These are phyloP conservation scores for Zaprionus lachaisei DNA, from an alignment of 1,140 invertebrate genomes.

Conservation along the genomic window DNA sequence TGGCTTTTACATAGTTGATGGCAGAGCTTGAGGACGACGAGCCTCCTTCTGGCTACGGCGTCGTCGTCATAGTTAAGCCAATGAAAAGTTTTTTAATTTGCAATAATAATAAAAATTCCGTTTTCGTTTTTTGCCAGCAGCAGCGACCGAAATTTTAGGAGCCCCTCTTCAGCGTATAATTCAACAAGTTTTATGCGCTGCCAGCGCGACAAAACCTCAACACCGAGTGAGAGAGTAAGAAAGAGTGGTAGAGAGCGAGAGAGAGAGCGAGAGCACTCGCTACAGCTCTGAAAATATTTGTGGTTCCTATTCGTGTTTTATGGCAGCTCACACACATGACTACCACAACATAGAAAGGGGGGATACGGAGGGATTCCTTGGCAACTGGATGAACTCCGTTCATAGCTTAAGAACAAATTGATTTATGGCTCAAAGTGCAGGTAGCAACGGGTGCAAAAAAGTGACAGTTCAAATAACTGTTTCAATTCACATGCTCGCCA, in stretches of 20 bases:
- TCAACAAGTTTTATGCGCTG: slow-evolving; percentile 78
- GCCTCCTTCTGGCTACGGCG: slow-evolving; percentile 7
- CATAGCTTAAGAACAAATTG: slow-evolving; percentile 60
- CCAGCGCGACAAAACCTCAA: slow-evolving; percentile 34
- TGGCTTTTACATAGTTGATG: slow-evolving; percentile 73
- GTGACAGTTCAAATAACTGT: slow-evolving; percentile 52
- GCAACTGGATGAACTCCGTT: slow-evolving; percentile 32
- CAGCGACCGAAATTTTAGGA: slow-evolving; percentile 41
- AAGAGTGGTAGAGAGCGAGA: not conserved
- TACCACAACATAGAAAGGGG: not conserved
- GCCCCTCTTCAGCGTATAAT: slow-evolving; percentile 55
- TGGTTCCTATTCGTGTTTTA: slow-evolving; percentile 59
- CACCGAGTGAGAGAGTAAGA: not conserved
- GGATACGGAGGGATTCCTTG: not conserved
- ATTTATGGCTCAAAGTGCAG: slow-evolving; percentile 59
- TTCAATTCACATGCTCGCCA: slow-evolving; percentile 49
- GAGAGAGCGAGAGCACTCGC: not conserved
- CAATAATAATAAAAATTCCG: slow-evolving; percentile 81
- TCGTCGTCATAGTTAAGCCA: slow-evolving; percentile 74
- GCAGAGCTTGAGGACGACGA: slow-evolving; percentile 7
- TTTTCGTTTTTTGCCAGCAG: slow-evolving; percentile 60
- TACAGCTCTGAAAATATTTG: slow-evolving; percentile 60
- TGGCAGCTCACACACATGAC: slow-evolving; percentile 44
- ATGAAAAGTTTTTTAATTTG: slow-evolving; percentile 82
- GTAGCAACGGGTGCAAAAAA: not conserved